These are phyloP conservation scores for Artemisiospiza belli DNA, from an alignment of 2,113 vertebrate species.

Conservation along the genomic window DNA sequence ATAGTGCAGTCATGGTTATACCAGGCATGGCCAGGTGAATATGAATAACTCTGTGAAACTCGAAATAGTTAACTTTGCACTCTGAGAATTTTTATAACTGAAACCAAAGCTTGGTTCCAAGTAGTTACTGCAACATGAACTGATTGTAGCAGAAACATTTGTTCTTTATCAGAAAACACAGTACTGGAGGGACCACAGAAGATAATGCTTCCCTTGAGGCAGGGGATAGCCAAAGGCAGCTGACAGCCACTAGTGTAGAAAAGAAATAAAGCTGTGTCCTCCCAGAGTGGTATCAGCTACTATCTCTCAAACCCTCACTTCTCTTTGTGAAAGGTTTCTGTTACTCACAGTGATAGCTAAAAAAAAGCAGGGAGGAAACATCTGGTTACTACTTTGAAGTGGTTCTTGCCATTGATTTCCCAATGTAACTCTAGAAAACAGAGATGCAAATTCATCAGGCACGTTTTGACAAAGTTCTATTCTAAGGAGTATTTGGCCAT, in stretches of 20 bases:
- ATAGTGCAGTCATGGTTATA: not conserved
- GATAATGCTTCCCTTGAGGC: not conserved
- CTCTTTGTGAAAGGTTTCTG: not conserved
- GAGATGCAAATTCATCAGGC: not conserved
- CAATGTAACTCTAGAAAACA: not conserved
- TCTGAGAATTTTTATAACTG: not conserved
- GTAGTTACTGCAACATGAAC: not conserved
- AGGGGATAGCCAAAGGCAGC: not conserved
- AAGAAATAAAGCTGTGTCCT: constrained; percentile 19
- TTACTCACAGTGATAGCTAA: not conserved
- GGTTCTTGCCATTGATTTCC: not conserved
- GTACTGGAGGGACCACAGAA: not conserved
- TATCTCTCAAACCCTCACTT: not conserved
- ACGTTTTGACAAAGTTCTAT: not conserved
- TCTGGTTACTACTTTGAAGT: not conserved
- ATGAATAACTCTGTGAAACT: not conserved
- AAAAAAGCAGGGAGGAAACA: not conserved
- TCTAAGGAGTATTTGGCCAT: not conserved
- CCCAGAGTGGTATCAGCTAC: not conserved
- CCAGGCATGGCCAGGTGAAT: not conserved
- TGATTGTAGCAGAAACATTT: not conserved
- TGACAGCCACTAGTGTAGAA: not conserved
- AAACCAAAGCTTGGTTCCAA: not conserved
- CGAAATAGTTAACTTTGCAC: not conserved
- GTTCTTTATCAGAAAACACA: not conserved